phyloP scores from a whole-genome alignment of 1,140 invertebrate species.

The Drosophila tristis region DNA sequence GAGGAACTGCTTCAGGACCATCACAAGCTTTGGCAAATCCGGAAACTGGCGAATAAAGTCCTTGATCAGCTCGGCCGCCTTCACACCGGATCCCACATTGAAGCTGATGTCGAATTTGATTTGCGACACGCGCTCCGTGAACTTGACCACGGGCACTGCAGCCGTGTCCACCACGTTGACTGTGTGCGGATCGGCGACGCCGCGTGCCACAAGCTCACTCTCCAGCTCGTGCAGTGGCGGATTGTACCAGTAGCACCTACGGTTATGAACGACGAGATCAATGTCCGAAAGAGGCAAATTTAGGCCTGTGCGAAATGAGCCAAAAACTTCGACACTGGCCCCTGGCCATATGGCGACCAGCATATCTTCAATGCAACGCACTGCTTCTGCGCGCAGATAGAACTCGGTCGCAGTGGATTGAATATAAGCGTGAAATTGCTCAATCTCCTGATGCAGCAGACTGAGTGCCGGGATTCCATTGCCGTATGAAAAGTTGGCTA shows the following conservation, averaged over 20 bases:
- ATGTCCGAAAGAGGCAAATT: constrained; percentile 58
- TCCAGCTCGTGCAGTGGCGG: constrained; percentile 39
- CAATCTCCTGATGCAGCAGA: constrained; percentile 55
- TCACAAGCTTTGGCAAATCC: constrained; percentile 59
- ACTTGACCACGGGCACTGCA: constrained; percentile 60
- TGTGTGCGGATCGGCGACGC: constrained; percentile 22
- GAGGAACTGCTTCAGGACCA: constrained; percentile 61
- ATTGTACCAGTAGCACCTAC: constrained; percentile 15
- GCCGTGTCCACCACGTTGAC: constrained; percentile 60
- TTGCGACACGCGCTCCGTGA: constrained; percentile 52
- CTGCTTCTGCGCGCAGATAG: constrained; percentile 36
- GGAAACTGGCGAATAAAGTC: constrained; percentile 49
- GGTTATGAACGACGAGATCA: constrained; percentile 43
- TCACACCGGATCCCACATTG: constrained; percentile 51
- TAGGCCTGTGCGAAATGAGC: constrained; percentile 57
- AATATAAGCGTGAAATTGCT: constrained; percentile 61
- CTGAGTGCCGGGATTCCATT: constrained; percentile 40
- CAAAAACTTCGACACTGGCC: constrained; percentile 53
- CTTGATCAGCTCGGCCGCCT: constrained; percentile 56
- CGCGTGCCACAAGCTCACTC: constrained; percentile 28
- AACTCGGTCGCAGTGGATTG: constrained; percentile 47
- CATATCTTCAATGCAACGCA: constrained; percentile 48
- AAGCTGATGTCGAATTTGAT: constrained; percentile 66
- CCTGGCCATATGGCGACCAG: constrained; percentile 45
- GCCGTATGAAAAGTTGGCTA: constrained; percentile 39